These are phyloP conservation scores for Arenicola marina DNA, from an alignment of 2,888 invertebrate genomes.

Conservation along the genomic window DNA sequence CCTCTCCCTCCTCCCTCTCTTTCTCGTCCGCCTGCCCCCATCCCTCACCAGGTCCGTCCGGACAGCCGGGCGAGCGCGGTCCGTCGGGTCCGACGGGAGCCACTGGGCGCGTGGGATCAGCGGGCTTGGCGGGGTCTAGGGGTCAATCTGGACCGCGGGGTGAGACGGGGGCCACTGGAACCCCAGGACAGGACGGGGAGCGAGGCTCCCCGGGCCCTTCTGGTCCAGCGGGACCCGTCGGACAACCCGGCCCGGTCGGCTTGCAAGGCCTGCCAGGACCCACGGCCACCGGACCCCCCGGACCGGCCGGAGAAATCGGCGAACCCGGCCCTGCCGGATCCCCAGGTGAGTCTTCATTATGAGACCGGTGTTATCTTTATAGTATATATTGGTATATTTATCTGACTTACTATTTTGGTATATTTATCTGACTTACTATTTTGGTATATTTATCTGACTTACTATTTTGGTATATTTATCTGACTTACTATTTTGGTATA, in stretches of 20 bases:
- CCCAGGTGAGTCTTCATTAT: constrained; percentile 9
- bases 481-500: too few species aligned
- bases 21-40: too few species aligned
- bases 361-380: too few species aligned
- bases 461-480: too few species aligned
- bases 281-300: not conserved
- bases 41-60: too few species aligned
- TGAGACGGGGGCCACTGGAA: too few species aligned
- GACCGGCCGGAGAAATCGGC: not conserved
- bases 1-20: too few species aligned
- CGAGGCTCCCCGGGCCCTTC: constrained; percentile 13
- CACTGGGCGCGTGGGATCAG: not conserved
- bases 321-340: constrained; percentile 26
- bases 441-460: too few species aligned
- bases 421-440: too few species aligned
- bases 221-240: not conserved
- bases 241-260: not conserved
- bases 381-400: too few species aligned
- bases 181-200: constrained; percentile 19
- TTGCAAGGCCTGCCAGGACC: not conserved
- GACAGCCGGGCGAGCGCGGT: not conserved
- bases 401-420: too few species aligned
- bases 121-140: not conserved
- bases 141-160: not conserved
- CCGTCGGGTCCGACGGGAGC: not conserved